phyloP scores from a whole-genome alignment of 2,888 invertebrate genomes.

The Erebia ligea region DNA sequence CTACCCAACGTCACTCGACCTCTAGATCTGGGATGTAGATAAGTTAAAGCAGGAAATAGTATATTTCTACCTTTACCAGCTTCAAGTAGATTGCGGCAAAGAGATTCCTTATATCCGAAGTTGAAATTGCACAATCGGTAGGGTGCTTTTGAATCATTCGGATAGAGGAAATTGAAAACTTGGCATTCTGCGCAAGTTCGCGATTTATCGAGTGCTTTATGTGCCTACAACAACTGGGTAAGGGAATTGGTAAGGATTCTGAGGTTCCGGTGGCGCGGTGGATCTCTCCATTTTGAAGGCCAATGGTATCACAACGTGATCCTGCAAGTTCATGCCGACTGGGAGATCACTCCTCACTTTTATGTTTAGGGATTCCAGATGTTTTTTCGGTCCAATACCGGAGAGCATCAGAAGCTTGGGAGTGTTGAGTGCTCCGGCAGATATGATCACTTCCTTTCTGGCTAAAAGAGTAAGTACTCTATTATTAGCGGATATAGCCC shows the following conservation, averaged over 20 bases:
- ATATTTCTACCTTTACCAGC: conserved; percentile 45
- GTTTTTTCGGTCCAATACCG: conserved; percentile 51
- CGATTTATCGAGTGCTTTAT: conserved; percentile 44
- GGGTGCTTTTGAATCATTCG: conserved; percentile 21
- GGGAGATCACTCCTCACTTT: conserved; percentile 50
- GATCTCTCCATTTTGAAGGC: conserved; percentile 43
- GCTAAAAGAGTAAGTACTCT: conserved; percentile 38
- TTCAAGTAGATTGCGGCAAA: conserved; percentile 48
- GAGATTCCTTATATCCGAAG: conserved; percentile 65
- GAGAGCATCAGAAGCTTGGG: conserved; percentile 49
- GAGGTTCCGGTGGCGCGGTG: conserved; percentile 63
- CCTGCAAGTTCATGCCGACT: conserved; percentile 54
- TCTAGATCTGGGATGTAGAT: conserved; percentile 62
- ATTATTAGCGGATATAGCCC: conserved; percentile 37
- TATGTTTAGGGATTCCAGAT: conserved; percentile 66
- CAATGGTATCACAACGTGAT: conserved; percentile 44
- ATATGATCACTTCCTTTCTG: conserved; percentile 55
- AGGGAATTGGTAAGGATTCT: conserved; percentile 44
- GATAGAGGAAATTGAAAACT: conserved; percentile 38
- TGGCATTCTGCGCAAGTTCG: conserved; percentile 49
- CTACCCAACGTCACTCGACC: conserved; percentile 52
- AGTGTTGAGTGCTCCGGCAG: conserved; percentile 63
- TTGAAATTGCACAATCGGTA: conserved; percentile 59
- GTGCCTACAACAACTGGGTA: conserved; percentile 43
- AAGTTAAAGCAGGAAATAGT: conserved; percentile 37